A percentile compares a stretch with the other conserved stretches of the same genome.
Evolutionary conservation across 2,797 vertebrate species (phyloP).

Genomic region (Trachurus trachurus): DNA sequence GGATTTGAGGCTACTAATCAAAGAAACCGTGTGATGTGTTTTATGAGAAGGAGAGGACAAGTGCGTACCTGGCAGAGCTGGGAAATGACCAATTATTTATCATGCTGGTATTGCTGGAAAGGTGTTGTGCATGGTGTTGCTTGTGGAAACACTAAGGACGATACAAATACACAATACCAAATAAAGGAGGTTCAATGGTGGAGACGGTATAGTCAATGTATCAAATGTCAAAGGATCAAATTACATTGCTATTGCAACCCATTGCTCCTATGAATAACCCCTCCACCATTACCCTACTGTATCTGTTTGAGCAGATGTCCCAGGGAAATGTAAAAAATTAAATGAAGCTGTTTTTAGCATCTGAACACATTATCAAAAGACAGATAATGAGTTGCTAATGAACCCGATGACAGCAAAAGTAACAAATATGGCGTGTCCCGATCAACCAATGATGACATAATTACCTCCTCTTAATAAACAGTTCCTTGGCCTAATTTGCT

Average conservation of each 20-base stretch:
- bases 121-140: too few species aligned
- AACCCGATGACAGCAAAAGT: slow-evolving; percentile 55
- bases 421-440: slow-evolving; percentile 54
- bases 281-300: too few species aligned
- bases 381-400: slow-evolving; percentile 57
- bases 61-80: neutral
- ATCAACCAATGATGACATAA: slow-evolving; percentile 71
- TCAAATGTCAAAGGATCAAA: too few species aligned
- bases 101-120: neutral
- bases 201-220: neutral
- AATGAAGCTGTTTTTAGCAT: slow-evolving; percentile 3
- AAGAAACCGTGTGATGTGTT: slow-evolving; percentile 7
- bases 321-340: neutral
- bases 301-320: neutral
- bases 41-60: slow-evolving; percentile 14
- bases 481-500: slow-evolving; percentile 67
- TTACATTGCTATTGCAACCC: too few species aligned
- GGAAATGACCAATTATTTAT: slow-evolving; percentile 4
- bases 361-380: slow-evolving; percentile 31
- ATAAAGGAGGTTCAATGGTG: neutral
- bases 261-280: neutral
- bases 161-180: too few species aligned
- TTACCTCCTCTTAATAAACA: slow-evolving; percentile 72
- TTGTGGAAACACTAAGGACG: too few species aligned
- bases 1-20: slow-evolving; percentile 36